These are phyloP conservation scores for Panurus biarmicus DNA, from an alignment of 2,113 vertebrate species.

Conservation along the genomic window DNA sequence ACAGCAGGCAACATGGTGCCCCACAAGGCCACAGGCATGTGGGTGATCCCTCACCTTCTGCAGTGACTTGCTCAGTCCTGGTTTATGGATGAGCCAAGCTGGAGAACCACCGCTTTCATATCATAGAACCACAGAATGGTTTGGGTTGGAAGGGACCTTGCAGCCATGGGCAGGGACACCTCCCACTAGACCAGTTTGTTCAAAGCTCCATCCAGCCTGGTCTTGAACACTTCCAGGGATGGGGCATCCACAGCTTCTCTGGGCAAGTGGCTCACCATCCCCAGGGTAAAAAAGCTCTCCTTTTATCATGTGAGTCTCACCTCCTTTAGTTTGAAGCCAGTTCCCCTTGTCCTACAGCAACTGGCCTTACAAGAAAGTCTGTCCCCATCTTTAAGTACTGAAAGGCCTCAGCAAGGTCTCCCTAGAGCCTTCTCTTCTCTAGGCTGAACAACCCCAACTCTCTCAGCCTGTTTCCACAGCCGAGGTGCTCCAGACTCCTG, in stretches of 20 bases:
- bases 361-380: not conserved
- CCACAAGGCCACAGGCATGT: not conserved
- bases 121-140: fast-evolving
- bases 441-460: not conserved
- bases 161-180: not conserved
- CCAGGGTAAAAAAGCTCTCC: not conserved
- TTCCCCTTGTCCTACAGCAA: not conserved
- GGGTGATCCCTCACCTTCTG: not conserved
- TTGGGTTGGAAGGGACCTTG: not conserved
- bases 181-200: not conserved
- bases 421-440: not conserved
- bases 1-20: not conserved
- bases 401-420: not conserved
- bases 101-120: not conserved
- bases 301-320: not conserved
- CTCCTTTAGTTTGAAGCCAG: not conserved
- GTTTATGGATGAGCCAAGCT: not conserved
- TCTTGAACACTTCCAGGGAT: not conserved
- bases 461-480: not conserved
- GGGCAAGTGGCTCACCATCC: not conserved
- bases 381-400: not conserved
- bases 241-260: not conserved
- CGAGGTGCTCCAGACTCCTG: not conserved
- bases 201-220: not conserved
- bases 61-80: not conserved